Base-by-base conservation (phyloP, 2,888 invertebrate species). In the Tineola bisselliella region DNA sequence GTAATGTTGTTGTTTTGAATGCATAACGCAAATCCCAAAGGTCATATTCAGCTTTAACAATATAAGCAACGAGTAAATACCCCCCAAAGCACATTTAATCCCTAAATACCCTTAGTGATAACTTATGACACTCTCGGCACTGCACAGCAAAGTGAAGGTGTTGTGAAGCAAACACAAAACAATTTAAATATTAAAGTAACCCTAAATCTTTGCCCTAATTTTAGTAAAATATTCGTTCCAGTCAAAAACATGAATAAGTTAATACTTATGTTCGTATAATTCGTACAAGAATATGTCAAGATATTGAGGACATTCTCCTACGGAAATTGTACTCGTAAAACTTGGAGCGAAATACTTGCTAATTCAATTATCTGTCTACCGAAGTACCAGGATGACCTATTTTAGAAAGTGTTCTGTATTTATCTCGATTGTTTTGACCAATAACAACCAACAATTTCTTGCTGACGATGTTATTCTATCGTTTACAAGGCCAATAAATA, bases 281-380 rank as follows among this genome's bases (percentile, higher is more conserved):
- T 38, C 38, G 38, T n/a, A 10, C 38, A n/a, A 38, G 38, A 38
- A 10, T 38, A 17, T 48, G 48, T 48, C 48, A 48, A 15, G 48
- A 48, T 48, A 48, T 48, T 48, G 15, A 48, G 48, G 15, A 15
- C 48, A 48, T 13, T 17, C 48, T 48, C n/a, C 4, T 48, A 17
- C 48, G 48, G 48, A 48, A 48, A 48, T 38, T 48, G 48, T 48
- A 48, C 48, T 48, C 48, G 48, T 48, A 48, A 48, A 48, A 48
- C 48, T 48, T 48, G 48, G 48, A 48, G 48, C 48, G 48, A 48
- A 48, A 48, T 48, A 48, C 48, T 48, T 48, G 48, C 48, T 48
- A 48, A 48, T 48, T 48, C 48, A 48, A 48, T 48, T 48, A 48
- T 48, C 48, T 48, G 48, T 17, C 48, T 17, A 17, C 48, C 13